Evolutionary conservation across 2,113 vertebrate species (phyloP).

Genomic region (Motacilla tschutschensis): DNA sequence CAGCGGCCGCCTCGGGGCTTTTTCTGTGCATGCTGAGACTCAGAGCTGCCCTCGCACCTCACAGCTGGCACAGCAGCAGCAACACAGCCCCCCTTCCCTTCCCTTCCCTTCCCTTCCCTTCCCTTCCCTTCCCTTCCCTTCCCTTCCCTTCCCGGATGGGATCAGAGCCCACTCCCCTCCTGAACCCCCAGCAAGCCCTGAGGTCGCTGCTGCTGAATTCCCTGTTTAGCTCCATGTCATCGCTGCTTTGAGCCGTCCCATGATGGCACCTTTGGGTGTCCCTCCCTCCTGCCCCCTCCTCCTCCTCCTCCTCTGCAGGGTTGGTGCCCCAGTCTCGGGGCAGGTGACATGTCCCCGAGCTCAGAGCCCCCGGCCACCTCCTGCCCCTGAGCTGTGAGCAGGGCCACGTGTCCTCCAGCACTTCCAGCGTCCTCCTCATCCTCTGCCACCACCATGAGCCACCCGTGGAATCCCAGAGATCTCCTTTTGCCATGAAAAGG

Average conservation of each 20-base stretch:
- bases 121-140: too few relatives aligned
- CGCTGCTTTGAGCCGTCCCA: background rate
- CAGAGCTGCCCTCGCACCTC: background rate
- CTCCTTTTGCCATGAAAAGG: background rate
- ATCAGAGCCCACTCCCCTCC: background rate
- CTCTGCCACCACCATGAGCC: background rate
- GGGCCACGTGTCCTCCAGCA: fast-evolving
- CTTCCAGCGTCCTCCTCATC: background rate
- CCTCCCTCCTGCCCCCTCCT: background rate
- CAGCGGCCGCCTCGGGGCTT: fast-evolving
- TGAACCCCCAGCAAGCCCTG: fast-evolving
- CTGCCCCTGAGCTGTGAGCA: background rate
- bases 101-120: too few relatives aligned
- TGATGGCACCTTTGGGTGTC: fast-evolving
- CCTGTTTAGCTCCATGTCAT: fast-evolving
- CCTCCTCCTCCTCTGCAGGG: background rate
- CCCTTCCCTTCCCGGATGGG: background rate
- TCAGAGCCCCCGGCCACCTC: background rate
- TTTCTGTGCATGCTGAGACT: background rate
- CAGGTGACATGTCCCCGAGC: fast-evolving
- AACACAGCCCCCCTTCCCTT: fast-evolving
- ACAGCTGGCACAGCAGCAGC: background rate
- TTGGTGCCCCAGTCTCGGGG: fast-evolving
- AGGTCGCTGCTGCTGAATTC: background rate
- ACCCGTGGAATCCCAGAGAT: background rate